Percentiles rank a stretch among this genome's conserved stretches.
Conservation (phyloP, 2,888 invertebrate species). For the Tholera decimalis region DNA sequence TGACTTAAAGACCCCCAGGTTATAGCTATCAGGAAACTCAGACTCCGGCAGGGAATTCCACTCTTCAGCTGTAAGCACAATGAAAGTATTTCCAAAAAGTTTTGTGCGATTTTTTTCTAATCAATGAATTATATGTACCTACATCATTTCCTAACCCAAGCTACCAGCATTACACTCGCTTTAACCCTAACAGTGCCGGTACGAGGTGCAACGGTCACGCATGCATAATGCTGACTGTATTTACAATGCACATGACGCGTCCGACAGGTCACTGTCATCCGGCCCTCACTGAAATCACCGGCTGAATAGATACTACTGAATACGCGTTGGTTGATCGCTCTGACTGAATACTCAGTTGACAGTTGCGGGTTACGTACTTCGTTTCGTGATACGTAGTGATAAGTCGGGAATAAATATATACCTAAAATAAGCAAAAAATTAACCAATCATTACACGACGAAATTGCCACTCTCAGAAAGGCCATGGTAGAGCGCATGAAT, state of each 20-base stretch:
- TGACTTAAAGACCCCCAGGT: no score
- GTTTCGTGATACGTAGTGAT: neutral
- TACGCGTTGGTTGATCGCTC: neutral
- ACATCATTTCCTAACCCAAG: neutral
- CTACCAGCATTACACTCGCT: neutral
- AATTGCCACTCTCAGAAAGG: no score
- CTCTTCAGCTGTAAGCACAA: no score
- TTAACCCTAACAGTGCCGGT: neutral
- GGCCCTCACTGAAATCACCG: slow-evolving; percentile 1
- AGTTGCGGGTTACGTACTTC: neutral
- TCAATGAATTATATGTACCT: neutral
- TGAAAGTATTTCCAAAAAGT: no score
- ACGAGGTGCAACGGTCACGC: slow-evolving; percentile 33
- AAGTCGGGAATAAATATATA: neutral
- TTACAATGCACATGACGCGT: slow-evolving; percentile 20
- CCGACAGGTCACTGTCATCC: slow-evolving; percentile 1
- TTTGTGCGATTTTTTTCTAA: no score
- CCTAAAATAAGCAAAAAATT: neutral
- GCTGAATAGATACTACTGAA: slow-evolving; percentile 1
- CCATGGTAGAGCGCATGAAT: no score
- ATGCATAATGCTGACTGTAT: slow-evolving; percentile 28
- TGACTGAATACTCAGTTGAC: slow-evolving; percentile 1
- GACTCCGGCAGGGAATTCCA: no score
- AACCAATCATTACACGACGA: no score
- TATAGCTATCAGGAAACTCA: no score